Evolutionary conservation across 2,888 invertebrate genomes (phyloP).

Genomic region (Chaitophorus viminalis): DNA sequence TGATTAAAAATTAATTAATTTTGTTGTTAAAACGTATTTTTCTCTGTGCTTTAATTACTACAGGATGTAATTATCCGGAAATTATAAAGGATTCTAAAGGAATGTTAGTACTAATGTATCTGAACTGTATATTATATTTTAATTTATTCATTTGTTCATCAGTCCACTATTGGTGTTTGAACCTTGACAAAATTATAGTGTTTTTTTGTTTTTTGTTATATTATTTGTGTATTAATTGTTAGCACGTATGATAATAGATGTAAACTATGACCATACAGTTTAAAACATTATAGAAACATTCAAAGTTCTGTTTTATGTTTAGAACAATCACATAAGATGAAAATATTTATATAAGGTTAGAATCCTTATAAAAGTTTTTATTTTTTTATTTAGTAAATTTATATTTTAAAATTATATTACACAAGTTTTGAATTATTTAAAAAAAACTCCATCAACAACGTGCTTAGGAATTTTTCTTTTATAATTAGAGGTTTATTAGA

Average conservation of each 20-base stretch:
- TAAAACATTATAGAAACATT: neutral
- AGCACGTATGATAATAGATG: neutral
- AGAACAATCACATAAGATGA: too few species aligned
- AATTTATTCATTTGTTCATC: neutral
- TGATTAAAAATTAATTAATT: conserved; percentile 4
- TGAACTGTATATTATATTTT: neutral
- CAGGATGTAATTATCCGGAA: neutral
- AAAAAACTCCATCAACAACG: too few species aligned
- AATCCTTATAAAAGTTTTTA: too few species aligned
- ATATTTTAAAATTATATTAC: too few species aligned
- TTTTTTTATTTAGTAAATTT: too few species aligned
- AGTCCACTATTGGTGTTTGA: neutral
- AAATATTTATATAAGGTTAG: too few species aligned
- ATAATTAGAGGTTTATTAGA: too few species aligned
- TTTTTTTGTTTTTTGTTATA: neutral
- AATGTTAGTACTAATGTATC: neutral
- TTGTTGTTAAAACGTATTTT: neutral
- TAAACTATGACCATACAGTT: neutral
- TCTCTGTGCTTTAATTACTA: neutral
- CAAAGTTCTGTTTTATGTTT: too few species aligned
- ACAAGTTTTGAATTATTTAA: too few species aligned
- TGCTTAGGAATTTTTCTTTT: too few species aligned
- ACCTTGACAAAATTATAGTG: neutral
- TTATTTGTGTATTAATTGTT: neutral
- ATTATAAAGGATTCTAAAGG: neutral